Conservation (phyloP, 2,888 invertebrate species). For the Tryphoninae sp. region DNA sequence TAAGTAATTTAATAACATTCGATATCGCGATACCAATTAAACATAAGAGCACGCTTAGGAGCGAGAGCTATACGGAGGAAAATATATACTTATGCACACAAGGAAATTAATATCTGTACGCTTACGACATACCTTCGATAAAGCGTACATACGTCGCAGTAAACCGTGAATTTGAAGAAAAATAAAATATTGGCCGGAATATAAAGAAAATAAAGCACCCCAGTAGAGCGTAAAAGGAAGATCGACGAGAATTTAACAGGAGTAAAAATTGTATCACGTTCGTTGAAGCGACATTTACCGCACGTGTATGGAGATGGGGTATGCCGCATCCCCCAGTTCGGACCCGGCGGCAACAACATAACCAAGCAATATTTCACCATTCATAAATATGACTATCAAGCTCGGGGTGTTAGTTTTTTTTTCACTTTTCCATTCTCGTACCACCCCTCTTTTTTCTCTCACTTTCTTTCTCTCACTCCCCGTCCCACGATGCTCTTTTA, state of each 20-base stretch:
- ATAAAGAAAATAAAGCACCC: conserved; percentile 37
- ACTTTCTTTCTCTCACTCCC: not conserved
- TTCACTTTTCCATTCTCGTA: not conserved
- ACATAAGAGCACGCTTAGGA: too few relatives aligned
- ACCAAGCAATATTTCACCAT: conserved; percentile 45
- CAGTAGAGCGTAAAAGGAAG: conserved; percentile 10
- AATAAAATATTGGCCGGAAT: conserved; percentile 1
- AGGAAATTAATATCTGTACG: not conserved
- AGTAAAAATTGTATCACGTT: conserved; percentile 30
- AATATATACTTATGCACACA: not conserved
- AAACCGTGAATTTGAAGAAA: conserved; percentile 28
- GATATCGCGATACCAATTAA: too few relatives aligned
- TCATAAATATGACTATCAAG: conserved; percentile 60
- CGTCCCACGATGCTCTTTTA: not conserved
- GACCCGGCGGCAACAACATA: conserved; percentile 17
- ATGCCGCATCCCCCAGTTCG: conserved; percentile 12
- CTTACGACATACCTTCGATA: conserved; percentile 20
- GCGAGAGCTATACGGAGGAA: not conserved
- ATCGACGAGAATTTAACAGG: conserved; percentile 47
- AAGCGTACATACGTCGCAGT: conserved; percentile 63
- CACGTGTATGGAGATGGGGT: not conserved
- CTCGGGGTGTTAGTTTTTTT: conserved; percentile 29
- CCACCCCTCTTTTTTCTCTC: not conserved
- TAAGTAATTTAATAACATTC: too few relatives aligned
- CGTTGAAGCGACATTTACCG: conserved; percentile 20